phyloP scores from a whole-genome alignment of 2,113 vertebrate genomes.

The Scartelaos histophorus region DNA sequence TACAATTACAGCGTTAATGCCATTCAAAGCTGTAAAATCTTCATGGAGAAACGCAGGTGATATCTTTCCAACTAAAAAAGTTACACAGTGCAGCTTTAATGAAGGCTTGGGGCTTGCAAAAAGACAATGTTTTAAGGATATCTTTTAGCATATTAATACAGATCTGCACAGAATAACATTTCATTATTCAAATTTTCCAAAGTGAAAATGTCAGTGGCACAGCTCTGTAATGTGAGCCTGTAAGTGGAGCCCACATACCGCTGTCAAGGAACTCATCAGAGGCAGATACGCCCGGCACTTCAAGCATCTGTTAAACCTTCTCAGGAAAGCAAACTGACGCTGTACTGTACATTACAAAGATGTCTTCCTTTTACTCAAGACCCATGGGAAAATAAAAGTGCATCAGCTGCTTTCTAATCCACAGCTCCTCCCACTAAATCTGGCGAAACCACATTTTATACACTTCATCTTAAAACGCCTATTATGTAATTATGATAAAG shows the following conservation, averaged over 20 bases:
- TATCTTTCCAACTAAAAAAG: background rate
- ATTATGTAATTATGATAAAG: conserved; percentile 14
- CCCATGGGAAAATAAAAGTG: conserved; percentile 4
- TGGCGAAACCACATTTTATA: conserved; percentile 9
- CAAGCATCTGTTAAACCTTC: conserved; percentile 14
- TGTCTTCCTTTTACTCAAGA: background rate
- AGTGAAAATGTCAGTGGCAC: background rate
- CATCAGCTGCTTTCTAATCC: conserved; percentile 2
- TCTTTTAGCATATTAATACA: background rate
- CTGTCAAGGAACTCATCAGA: conserved; percentile 26
- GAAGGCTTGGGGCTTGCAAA: background rate
- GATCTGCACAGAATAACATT: background rate
- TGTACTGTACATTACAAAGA: background rate
- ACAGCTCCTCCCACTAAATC: conserved; percentile 9
- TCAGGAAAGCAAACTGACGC: background rate
- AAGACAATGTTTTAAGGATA: background rate
- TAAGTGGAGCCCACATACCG: conserved; percentile 35
- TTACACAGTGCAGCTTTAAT: background rate
- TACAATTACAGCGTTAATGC: no score
- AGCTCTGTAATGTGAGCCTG: conserved; percentile 19
- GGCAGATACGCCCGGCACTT: conserved; percentile 5
- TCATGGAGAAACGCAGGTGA: no score
- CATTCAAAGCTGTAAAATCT: no score
- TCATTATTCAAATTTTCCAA: background rate
- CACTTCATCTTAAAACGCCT: background rate